Evolutionary conservation across 2,797 vertebrate genomes (phyloP).

Genomic region (Coendou prehensilis): DNA sequence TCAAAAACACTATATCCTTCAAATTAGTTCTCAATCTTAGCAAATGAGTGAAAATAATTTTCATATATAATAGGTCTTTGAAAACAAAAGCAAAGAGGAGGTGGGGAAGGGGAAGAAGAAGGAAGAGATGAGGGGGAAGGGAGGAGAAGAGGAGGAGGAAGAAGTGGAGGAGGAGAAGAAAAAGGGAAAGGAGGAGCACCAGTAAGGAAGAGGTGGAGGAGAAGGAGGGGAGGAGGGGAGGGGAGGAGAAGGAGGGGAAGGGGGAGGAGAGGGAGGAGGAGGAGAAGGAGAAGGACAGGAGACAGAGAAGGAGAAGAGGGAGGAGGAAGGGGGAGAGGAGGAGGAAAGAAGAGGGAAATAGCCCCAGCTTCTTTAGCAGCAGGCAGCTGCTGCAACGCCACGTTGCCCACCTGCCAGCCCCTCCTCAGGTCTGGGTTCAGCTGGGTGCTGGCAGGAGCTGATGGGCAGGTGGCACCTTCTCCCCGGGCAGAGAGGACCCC

Average conservation of each 20-base stretch:
- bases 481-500: too few relatives aligned
- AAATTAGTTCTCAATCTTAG: not conserved
- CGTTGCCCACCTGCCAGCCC: not conserved
- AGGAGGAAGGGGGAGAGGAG: not conserved
- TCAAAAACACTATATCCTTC: not conserved
- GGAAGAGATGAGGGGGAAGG: not conserved
- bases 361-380: not conserved
- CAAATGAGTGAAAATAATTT: not conserved
- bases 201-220: too few relatives aligned
- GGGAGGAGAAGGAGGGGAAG: not conserved
- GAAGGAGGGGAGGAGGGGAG: not conserved
- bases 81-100: not conserved
- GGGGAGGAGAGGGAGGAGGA: not conserved
- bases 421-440: too few relatives aligned
- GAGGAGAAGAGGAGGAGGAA: not conserved
- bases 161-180: not conserved
- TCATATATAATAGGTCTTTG: not conserved
- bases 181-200: too few relatives aligned
- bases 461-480: not conserved
- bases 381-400: not conserved
- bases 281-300: not conserved
- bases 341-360: not conserved
- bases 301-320: not conserved
- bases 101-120: not conserved
- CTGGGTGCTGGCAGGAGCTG: not conserved